Evolutionary conservation across 1,140 invertebrate species (phyloP).

Genomic region (Bombus breviceps): DNA sequence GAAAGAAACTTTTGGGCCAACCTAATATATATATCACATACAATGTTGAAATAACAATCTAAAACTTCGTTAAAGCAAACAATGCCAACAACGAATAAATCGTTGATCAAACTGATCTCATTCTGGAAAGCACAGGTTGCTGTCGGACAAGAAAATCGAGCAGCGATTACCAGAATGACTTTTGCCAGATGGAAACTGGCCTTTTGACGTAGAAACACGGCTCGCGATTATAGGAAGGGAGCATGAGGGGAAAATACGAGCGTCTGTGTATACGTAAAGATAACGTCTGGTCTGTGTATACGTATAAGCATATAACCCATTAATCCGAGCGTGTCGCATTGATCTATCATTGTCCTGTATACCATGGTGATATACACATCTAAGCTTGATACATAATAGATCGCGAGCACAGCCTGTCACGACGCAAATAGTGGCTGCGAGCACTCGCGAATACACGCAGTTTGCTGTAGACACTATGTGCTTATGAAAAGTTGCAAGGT

Average conservation of each 20-base stretch:
- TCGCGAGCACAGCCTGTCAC: conserved; percentile 53
- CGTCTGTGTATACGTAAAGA: conserved; percentile 42
- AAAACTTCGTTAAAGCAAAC: too few relatives aligned
- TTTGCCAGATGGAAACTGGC: background rate
- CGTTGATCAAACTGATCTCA: too few relatives aligned
- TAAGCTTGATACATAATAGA: conserved; percentile 74
- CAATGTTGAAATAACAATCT: too few relatives aligned
- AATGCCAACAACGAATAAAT: too few relatives aligned
- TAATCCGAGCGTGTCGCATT: conserved; percentile 77
- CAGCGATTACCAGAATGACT: background rate
- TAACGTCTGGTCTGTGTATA: conserved; percentile 65
- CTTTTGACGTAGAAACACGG: conserved; percentile 39
- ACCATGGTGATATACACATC: conserved; percentile 73
- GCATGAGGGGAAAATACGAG: conserved; percentile 72
- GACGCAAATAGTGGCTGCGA: conserved; percentile 57
- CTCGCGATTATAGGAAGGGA: conserved; percentile 71
- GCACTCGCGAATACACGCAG: background rate
- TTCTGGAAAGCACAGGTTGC: background rate
- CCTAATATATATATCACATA: too few relatives aligned
- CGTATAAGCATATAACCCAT: conserved; percentile 73
- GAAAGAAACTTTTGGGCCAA: too few relatives aligned
- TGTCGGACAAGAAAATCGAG: background rate
- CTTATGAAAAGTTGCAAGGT: conserved; percentile 7
- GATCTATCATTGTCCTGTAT: conserved; percentile 76
- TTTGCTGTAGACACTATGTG: background rate